Base-by-base conservation (phyloP, 2,888 invertebrate species). In the Caenorhabditis virilis region DNA sequence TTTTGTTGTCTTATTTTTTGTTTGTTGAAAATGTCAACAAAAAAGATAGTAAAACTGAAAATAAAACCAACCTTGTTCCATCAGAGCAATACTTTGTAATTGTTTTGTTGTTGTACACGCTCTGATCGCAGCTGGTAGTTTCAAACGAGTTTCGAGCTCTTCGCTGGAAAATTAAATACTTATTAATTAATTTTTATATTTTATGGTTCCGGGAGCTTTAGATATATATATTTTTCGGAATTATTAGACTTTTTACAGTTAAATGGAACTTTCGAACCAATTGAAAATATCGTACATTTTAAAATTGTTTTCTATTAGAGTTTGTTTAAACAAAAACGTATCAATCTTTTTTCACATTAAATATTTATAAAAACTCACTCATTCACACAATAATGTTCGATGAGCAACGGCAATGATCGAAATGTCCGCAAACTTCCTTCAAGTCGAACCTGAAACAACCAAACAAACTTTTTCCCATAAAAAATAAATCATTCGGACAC, bases 391-490 rank as follows among this genome's bases (percentile, higher is more conserved):
- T 95, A 95, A 86, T 95, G 92, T 52, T 92, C 91, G 76, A 95
- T 91, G 74, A 95, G 88, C 70, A 91, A 89, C 38, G 94, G 93
- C 85, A 95, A 92, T 79, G 91, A 91, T 84, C 91, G 90, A 85
- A 95, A 95, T 82, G 91, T 90, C 85, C 93, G 92, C 82, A 91
- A 91, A 33, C 94, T 94, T 60, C 93, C 93, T 86, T 95, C 94
- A 74, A 95, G 88, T 51, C 91, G 91, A 68, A 94, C 69, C 72
- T 56, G 50, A 26, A 62, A 42, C 9, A 7, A 38, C 22, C 1
- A 51, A 59, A 51, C 25, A n/a, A n/a, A n/a, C n/a, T n/a, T n/a
- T n/a, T n/a, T n/a, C n/a, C n/a, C n/a, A n/a, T n/a, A n/a, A n/a
- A n/a, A n/a, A n/a, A n/a, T n/a, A n/a, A n/a, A n/a, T n/a, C n/a